Evolutionary conservation across 2,888 invertebrate genomes (phyloP).

Genomic region (Drosophila recens): DNA sequence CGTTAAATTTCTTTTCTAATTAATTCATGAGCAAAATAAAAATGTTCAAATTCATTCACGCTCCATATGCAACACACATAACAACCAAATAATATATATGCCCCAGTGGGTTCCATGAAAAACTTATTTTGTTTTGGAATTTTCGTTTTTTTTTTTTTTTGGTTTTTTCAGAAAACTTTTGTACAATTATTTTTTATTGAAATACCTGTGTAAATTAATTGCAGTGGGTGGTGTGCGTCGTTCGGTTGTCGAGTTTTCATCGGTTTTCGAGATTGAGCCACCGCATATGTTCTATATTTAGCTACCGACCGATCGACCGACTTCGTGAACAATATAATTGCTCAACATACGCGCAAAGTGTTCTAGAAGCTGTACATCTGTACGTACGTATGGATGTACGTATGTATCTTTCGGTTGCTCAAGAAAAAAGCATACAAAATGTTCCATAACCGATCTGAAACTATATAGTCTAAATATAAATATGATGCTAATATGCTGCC

Average conservation of each 20-base stretch:
- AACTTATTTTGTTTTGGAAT: constrained; percentile 47
- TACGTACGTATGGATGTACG: constrained; percentile 18
- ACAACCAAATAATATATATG: constrained; percentile 79
- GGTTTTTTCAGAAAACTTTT: constrained; percentile 36
- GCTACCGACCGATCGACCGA: constrained; percentile 70
- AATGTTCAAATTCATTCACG: constrained; percentile 42
- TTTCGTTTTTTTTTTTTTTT: neutral
- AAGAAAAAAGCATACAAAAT: constrained; percentile 55
- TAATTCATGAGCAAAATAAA: constrained; percentile 51
- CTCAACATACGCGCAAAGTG: constrained; percentile 63
- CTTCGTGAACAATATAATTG: constrained; percentile 73
- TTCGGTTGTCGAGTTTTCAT: constrained; percentile 21
- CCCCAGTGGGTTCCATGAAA: constrained; percentile 81
- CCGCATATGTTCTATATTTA: constrained; percentile 70
- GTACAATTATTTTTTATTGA: constrained; percentile 49
- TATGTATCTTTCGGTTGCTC: constrained; percentile 36
- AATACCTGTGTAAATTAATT: constrained; percentile 54
- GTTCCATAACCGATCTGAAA: constrained; percentile 73
- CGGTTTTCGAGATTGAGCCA: constrained; percentile 63
- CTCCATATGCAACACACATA: constrained; percentile 62
- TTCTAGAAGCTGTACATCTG: constrained; percentile 29
- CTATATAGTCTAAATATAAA: constrained; percentile 77
- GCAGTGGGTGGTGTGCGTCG: constrained; percentile 47
- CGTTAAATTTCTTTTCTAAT: constrained; percentile 58
- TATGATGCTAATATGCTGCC: constrained; percentile 70